Base-by-base conservation (phyloP, 2,113 vertebrate genomes). In the Nyctereutes procyonoides region DNA sequence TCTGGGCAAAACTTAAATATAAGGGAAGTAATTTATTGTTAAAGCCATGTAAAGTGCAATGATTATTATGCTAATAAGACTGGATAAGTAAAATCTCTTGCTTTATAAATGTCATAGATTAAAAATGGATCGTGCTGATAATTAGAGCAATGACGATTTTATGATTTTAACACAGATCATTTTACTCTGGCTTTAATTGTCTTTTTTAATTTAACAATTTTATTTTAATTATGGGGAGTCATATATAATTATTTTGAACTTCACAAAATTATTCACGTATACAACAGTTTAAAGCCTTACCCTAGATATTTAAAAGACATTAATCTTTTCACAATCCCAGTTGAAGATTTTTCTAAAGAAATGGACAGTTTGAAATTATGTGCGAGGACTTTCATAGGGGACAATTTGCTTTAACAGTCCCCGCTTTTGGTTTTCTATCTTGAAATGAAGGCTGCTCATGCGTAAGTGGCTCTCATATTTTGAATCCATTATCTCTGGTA, bases 51-150 rank as follows among this genome's bases (percentile, higher is more conserved):
- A 98, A 97, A 97, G 96, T 96, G 91, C 98, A 98, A 91, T 96
- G 90, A 71, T 99, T 99, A 98, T 99, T 98, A 99, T 99, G 98
- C 95, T 98, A 98, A 98, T 98, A 96, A 97, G 97, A 69, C 90
- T 71, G 84, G 97, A 97, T 98, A 98, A 98, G 80, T 98, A 97
- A 97, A 95, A 97, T 95, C 95, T 97, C 98, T 98, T 98, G 94
- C 96, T 88, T 98, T 98, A 48, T 96, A 98, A 98, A 97, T 98
- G 93, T 90, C 30, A 79, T 94, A 98, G 98, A 98, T 98, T 98
- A 98, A 98, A 98, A 98, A 96, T 95, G 51, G 93, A 97, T 98
- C 93, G 22, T 90, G 90, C 55, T 97, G 85, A 98, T 98, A 98
- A 98, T 96, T 96, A 97, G 3, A 51, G 11, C 80, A 97, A 97